A percentile compares a stretch with the other conserved stretches of the same genome.
Conservation (phyloP, 2,113 vertebrate genomes). For the Hucho hucho region DNA sequence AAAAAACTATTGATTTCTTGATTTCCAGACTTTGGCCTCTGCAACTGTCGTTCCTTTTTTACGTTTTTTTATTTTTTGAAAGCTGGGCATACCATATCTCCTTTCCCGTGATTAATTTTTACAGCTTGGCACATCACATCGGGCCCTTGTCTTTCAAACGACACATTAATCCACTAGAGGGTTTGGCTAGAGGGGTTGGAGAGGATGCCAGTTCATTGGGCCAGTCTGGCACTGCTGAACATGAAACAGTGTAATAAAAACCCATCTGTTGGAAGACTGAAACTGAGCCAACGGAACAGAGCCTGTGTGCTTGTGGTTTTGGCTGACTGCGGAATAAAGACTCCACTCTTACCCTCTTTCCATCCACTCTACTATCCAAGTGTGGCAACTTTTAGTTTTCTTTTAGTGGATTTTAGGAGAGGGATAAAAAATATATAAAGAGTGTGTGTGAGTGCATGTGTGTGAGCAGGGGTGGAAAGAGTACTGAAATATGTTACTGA, state of each 20-base stretch:
- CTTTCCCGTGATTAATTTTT: conserved; percentile 34
- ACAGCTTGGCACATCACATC: conserved; percentile 39
- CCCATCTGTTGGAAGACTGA: conserved; percentile 64
- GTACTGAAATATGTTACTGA: no score
- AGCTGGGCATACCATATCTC: conserved; percentile 33
- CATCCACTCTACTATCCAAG: background rate
- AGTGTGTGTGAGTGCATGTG: no score
- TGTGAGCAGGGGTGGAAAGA: no score
- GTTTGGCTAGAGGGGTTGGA: conserved; percentile 17
- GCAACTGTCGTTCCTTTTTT: conserved; percentile 30
- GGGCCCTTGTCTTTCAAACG: conserved; percentile 50
- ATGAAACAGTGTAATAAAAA: conserved; percentile 69
- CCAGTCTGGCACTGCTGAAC: conserved; percentile 55
- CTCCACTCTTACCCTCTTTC: background rate
- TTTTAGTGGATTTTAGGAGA: background rate
- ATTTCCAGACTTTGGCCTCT: background rate
- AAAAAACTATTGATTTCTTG: background rate
- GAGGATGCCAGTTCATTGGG: conserved; percentile 20
- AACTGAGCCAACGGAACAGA: conserved; percentile 41
- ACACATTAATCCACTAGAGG: conserved; percentile 48
- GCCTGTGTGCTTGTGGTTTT: conserved; percentile 19
- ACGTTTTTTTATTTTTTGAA: conserved; percentile 29
- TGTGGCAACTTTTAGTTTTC: background rate
- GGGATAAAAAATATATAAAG: background rate
- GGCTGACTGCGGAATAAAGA: conserved; percentile 15